These are phyloP conservation scores for Cremastinae sp. DNA, from an alignment of 2,888 invertebrate genomes.

Conservation along the genomic window DNA sequence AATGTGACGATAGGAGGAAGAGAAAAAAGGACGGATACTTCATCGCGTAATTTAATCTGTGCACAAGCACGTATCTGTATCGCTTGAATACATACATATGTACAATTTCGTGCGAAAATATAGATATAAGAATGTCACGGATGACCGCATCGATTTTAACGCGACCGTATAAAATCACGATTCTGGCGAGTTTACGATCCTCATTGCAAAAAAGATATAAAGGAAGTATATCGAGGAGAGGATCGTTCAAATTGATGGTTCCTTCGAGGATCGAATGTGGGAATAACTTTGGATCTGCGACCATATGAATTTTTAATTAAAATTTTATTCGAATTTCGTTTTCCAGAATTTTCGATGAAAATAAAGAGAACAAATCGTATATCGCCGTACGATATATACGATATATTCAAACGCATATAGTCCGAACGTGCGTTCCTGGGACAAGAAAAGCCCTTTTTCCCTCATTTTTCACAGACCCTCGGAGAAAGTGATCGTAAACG, in stretches of 20 bases:
- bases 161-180: too few species aligned
- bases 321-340: too few species aligned
- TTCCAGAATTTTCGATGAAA: too few species aligned
- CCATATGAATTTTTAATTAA: too few species aligned
- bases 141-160: conserved; percentile 14
- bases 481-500: conserved; percentile 32
- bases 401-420: neutral
- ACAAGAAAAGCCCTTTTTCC: neutral
- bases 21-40: conserved; percentile 30
- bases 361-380: too few species aligned
- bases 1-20: conserved; percentile 26
- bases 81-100: neutral
- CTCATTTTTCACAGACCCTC: conserved; percentile 8
- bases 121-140: neutral
- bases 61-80: conserved; percentile 27
- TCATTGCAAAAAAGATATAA: neutral
- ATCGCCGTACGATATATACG: too few species aligned
- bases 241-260: too few species aligned
- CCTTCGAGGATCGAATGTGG: too few species aligned
- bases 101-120: neutral
- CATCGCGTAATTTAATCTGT: conserved; percentile 55
- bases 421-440: neutral
- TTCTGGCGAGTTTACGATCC: conserved; percentile 3
- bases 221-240: too few species aligned
- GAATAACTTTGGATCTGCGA: too few species aligned